These are phyloP conservation scores for Pantherophis vulpinus DNA, from an alignment of 2,797 vertebrate genomes.

Conservation along the genomic window DNA sequence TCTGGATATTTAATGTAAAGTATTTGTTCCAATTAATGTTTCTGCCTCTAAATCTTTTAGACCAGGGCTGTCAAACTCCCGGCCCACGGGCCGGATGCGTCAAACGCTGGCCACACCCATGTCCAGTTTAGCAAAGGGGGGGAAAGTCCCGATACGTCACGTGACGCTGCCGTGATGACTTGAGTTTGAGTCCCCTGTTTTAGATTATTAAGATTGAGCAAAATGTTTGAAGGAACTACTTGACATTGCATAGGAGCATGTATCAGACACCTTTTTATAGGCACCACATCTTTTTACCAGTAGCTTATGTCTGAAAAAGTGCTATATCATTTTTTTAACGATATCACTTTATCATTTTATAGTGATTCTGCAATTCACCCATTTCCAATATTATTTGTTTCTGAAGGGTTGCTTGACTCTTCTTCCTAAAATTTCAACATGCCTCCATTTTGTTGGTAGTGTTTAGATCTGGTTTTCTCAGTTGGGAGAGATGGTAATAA, in stretches of 20 bases:
- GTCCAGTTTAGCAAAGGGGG: too few species aligned
- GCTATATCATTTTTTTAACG: too few species aligned
- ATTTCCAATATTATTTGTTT: background rate
- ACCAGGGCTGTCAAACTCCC: background rate
- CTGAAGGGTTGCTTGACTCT: background rate
- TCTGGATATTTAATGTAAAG: background rate
- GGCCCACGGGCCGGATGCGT: too few species aligned
- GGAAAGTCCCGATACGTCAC: rapidly evolving
- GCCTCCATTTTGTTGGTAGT: background rate
- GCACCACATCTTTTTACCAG: background rate
- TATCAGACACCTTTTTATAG: background rate
- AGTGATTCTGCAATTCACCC: background rate
- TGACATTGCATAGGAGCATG: background rate
- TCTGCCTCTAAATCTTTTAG: background rate
- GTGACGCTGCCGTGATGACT: too few species aligned
- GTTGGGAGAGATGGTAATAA: background rate
- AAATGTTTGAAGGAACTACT: background rate
- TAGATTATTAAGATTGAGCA: background rate
- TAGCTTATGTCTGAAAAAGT: background rate
- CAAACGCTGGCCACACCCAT: too few species aligned
- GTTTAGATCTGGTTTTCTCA: background rate
- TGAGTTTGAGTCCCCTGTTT: background rate
- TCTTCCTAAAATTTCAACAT: background rate
- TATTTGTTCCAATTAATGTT: background rate
- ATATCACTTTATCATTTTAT: background rate